Conservation (phyloP, 1,140 invertebrate species). For the Leguminivora glycinivorella region DNA sequence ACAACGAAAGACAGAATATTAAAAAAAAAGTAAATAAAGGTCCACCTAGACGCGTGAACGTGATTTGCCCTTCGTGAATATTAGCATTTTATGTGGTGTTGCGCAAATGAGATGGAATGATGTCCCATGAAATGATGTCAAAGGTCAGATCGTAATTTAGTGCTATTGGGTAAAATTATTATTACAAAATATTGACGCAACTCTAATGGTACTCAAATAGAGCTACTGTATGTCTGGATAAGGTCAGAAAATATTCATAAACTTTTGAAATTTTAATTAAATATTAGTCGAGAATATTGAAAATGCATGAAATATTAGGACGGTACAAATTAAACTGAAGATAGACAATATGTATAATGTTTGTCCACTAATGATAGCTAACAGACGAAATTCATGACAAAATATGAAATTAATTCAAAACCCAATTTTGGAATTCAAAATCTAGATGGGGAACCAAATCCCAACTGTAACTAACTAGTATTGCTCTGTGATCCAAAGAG, state of each 20-base stretch:
- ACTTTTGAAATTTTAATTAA: too few species aligned
- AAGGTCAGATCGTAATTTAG: constrained; percentile 4
- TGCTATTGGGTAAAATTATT: constrained; percentile 14
- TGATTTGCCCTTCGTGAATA: background rate
- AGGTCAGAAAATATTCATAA: background rate
- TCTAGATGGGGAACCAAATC: too few species aligned
- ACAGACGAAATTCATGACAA: too few species aligned
- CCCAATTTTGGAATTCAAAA: too few species aligned
- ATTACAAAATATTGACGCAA: constrained; percentile 1
- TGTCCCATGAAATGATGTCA: constrained; percentile 1
- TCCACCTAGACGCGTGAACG: background rate
- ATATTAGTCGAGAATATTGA: too few species aligned
- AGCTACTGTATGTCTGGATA: constrained; percentile 10
- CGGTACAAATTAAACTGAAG: too few species aligned
- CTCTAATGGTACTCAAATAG: background rate
- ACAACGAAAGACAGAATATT: background rate
- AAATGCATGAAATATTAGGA: too few species aligned
- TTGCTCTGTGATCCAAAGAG: too few species aligned
- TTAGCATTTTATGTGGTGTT: constrained; percentile 14
- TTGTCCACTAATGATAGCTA: too few species aligned
- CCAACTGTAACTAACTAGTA: too few species aligned
- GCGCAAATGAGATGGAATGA: background rate
- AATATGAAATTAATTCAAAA: too few species aligned
- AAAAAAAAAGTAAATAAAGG: background rate
- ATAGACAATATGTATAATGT: too few species aligned